These are phyloP conservation scores for Sminthurides bifidus DNA, from an alignment of 1,140 invertebrate genomes.

Conservation along the genomic window DNA sequence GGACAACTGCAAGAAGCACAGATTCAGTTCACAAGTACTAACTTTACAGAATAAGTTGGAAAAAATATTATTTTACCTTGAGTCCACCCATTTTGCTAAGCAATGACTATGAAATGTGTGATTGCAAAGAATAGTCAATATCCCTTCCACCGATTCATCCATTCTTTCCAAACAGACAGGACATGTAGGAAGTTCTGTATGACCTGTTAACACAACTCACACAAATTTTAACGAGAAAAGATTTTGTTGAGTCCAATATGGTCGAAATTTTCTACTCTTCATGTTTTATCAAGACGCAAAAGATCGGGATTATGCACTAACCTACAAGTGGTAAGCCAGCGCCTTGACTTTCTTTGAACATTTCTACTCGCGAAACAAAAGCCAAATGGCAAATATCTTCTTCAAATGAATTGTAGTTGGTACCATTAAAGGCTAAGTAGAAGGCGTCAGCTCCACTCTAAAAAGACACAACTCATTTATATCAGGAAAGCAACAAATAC, in stretches of 20 bases:
- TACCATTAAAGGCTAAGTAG: slow-evolving; percentile 83
- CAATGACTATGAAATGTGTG: slow-evolving; percentile 95
- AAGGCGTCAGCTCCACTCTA: slow-evolving; percentile 77
- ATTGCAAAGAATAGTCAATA: slow-evolving; percentile 95
- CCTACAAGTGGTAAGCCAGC: slow-evolving; percentile 44
- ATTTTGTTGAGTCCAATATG: background rate
- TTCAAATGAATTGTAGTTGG: slow-evolving; percentile 84
- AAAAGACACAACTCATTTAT: slow-evolving; percentile 22
- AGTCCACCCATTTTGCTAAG: slow-evolving; percentile 91
- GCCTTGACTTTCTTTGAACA: slow-evolving; percentile 49
- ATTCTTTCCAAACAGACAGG: slow-evolving; percentile 92
- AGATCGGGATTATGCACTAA: background rate
- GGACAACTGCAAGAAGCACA: slow-evolving; percentile 47
- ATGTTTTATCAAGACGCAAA: background rate
- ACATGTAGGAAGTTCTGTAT: slow-evolving; percentile 94
- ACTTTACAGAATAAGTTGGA: background rate
- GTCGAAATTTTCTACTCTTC: background rate
- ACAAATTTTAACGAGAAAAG: background rate
- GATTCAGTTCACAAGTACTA: background rate
- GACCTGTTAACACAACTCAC: slow-evolving; percentile 43
- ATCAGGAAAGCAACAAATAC: slow-evolving; percentile 15
- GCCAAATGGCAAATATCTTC: slow-evolving; percentile 80
- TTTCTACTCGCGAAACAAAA: slow-evolving; percentile 88
- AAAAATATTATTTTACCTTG: slow-evolving; percentile 40
- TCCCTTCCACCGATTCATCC: slow-evolving; percentile 96